phyloP scores from a whole-genome alignment of 2,888 invertebrate species.

The Megamerina dolium region DNA sequence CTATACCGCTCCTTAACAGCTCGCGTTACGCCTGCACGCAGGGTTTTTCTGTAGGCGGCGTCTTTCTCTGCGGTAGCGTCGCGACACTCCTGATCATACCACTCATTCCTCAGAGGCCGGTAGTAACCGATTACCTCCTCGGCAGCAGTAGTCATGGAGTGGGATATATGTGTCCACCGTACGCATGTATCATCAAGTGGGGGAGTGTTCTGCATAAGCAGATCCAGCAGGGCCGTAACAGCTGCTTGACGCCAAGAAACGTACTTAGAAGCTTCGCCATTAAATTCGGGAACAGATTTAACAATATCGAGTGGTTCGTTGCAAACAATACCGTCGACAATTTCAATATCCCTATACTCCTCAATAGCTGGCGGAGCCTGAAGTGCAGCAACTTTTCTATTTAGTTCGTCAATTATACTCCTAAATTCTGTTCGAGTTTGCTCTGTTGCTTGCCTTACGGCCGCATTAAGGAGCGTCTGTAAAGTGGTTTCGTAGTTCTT shows the following conservation, averaged over 20 bases:
- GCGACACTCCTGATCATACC: no score
- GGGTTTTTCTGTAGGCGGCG: no score
- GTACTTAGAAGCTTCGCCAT: conserved; percentile 10
- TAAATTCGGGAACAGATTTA: conserved; percentile 12
- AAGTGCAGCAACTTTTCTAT: not conserved
- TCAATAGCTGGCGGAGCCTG: not conserved
- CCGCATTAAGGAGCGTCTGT: not conserved
- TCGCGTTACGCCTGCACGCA: no score
- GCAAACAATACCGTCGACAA: conserved; percentile 4
- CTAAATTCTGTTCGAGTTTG: conserved; percentile 1
- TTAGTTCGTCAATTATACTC: conserved; percentile 4
- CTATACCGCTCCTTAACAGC: no score
- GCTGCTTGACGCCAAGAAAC: conserved; percentile 16
- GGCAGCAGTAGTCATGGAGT: no score
- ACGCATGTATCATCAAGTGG: no score
- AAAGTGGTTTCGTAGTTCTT: no score
- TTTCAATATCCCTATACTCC: no score
- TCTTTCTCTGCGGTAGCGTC: no score
- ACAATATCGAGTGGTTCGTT: conserved; percentile 9
- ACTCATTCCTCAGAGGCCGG: no score
- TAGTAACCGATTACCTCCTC: no score
- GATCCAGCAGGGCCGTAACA: not conserved
- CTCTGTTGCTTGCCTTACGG: conserved; percentile 4
- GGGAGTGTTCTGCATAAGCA: conserved; percentile 7
- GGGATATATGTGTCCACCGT: no score